Percentiles rank a stretch among this genome's conserved stretches.
These are phyloP conservation scores for Noctua janthe DNA, from an alignment of 2,888 invertebrate species.

Conservation along the genomic window DNA sequence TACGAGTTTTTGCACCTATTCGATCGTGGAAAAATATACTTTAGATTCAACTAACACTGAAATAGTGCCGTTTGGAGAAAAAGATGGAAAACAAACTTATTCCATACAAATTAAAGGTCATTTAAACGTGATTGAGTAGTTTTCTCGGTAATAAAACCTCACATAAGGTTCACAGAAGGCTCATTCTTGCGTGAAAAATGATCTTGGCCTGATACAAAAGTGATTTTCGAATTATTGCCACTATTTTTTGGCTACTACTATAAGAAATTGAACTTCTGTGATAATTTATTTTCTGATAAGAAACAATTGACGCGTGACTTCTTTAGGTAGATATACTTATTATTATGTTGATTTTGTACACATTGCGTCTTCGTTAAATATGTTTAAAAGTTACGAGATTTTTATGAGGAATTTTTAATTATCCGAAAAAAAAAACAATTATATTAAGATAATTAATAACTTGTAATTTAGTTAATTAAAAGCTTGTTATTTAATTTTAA, in stretches of 20 bases:
- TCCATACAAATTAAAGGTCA: background rate
- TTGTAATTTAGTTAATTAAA: too few relatives aligned
- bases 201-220: background rate
- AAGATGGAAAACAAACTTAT: background rate
- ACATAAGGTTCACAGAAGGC: background rate
- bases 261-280: slow-evolving; percentile 27
- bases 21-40: background rate
- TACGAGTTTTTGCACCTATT: background rate
- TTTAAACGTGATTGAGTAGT: background rate
- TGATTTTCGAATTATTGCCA: background rate
- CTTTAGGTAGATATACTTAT: slow-evolving; percentile 17
- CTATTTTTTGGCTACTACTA: background rate
- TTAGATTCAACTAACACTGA: background rate
- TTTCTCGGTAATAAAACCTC: background rate
- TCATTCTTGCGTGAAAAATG: background rate
- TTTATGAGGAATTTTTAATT: slow-evolving; percentile 1
- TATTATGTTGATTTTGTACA: slow-evolving; percentile 2
- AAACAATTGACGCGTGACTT: slow-evolving; percentile 25
- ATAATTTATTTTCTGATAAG: slow-evolving; percentile 1
- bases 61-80: background rate
- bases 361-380: slow-evolving; percentile 49
- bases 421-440: background rate
- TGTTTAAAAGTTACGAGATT: slow-evolving; percentile 24
- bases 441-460: background rate
- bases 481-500: background rate